Percentiles rank a stretch among this genome's conserved stretches.
Evolutionary conservation across 2,797 vertebrate species (phyloP).

Genomic region (Neosalanx taihuensis): DNA sequence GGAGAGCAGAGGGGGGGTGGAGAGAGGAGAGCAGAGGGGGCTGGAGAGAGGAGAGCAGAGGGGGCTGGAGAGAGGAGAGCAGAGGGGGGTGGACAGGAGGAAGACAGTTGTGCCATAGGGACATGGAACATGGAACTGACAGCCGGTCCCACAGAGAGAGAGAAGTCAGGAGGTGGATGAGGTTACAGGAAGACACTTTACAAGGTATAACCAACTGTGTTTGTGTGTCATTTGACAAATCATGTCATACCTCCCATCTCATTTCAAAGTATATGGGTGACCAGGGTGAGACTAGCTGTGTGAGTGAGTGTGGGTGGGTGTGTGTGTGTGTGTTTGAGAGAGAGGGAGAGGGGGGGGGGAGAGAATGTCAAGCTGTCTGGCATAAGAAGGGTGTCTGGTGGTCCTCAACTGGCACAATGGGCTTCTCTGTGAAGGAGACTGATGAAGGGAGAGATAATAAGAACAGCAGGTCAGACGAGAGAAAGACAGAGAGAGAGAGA

Average conservation of each 20-base stretch:
- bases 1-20: too few species aligned
- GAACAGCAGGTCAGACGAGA: background rate
- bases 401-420: conserved; percentile 25
- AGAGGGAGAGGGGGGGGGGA: too few species aligned
- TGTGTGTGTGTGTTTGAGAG: background rate
- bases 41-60: too few species aligned
- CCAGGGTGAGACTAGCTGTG: background rate
- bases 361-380: conserved; percentile 4
- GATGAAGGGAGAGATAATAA: background rate
- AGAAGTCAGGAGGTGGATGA: background rate
- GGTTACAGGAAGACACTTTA: background rate
- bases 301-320: background rate
- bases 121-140: conserved; percentile 1
- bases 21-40: too few species aligned
- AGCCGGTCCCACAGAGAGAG: background rate
- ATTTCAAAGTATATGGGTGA: background rate
- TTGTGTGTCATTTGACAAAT: background rate
- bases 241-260: background rate
- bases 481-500: background rate
- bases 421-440: conserved; percentile 18
- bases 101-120: background rate
- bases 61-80: too few species aligned
- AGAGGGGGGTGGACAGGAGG: background rate
- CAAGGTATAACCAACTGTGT: background rate
- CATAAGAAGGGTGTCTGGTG: fast-evolving